Evolutionary conservation across 1,140 invertebrate genomes (phyloP), one percentile per base, ranked within the genome.

Genomic region (Listronotus bonariensis): DNA sequence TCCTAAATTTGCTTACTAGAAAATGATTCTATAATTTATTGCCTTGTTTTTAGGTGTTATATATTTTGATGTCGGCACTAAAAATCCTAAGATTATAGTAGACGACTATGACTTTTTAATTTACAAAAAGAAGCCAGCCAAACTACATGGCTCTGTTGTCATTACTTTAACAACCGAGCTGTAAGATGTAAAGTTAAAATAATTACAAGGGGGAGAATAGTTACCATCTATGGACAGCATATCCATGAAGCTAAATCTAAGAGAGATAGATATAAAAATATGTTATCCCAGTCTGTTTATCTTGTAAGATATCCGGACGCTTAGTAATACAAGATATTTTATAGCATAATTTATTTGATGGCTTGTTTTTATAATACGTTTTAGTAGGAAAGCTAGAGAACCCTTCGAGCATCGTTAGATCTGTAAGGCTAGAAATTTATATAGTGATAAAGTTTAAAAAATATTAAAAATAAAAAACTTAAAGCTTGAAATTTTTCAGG

Each of bases 31-130:
- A n/a, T 26, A 26, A 26, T 26, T 26, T 26, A 26, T 3, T 3
- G 2, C 20, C 20, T 26, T 26, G 5, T 26, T 70, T 70, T 58
- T 55, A 70, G 68, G 61, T 45, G n/a, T 65, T 6, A 67, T 70
- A 26, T 70, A 67, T 48, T 70, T 70, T 36, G 68, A 70, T 26
- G 64, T 70, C 40, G 68, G 68, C 36, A 70, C 60, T n/a, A 70
- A 72, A 57, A 70, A 72, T 60, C 71, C 71, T n/a, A 72, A 72
- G 59, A 64, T 72, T 32, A 67, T 72, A 38, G 31, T 72, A 17
- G 68, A 72, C 42, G 61, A 59, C 49, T 68, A 68, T 40, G 67
- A 68, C 52, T 72, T 70, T 60, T 54, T 72, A 2, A 62, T 70
- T 10, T 60, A 70, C 56, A 63, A 43, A 56, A 70, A 34, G 68